Conservation (phyloP, 2,113 vertebrate genomes). For the Oceanites oceanicus region DNA sequence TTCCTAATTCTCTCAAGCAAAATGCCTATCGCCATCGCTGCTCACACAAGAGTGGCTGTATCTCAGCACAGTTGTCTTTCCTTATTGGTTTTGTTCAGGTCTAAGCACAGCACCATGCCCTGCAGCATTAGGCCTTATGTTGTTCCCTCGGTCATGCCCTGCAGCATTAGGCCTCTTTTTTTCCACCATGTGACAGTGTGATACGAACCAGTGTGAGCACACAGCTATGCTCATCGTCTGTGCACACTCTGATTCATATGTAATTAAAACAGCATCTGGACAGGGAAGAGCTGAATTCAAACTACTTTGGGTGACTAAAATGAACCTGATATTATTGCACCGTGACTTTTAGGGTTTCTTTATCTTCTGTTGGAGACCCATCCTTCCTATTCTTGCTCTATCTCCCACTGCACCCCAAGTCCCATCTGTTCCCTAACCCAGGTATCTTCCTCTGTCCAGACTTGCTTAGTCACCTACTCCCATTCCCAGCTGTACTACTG, state of each 20-base stretch:
- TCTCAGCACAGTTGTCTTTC: not conserved
- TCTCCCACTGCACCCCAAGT: not conserved
- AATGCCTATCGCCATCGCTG: accelerated
- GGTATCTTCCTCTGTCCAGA: not conserved
- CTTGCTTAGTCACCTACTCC: not conserved
- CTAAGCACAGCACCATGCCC: not conserved
- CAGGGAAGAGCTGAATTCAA: not conserved
- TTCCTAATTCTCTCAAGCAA: not conserved
- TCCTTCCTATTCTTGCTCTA: not conserved
- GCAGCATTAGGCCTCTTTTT: not conserved
- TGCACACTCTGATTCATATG: not conserved
- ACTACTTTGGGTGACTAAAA: not conserved
- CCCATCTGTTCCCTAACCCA: not conserved
- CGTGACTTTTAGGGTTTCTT: not conserved
- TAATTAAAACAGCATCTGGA: not conserved
- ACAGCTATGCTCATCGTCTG: not conserved
- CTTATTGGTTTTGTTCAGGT: not conserved
- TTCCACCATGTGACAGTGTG: not conserved
- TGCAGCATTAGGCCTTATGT: not conserved
- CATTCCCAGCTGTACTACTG: not conserved
- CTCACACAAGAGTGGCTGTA: not conserved
- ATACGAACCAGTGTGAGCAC: not conserved
- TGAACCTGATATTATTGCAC: not conserved
- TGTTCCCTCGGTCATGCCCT: not conserved
- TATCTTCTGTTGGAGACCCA: not conserved